These are phyloP conservation scores for Drosophila pseudotakahashii DNA, from an alignment of 2,888 invertebrate species.

Conservation along the genomic window DNA sequence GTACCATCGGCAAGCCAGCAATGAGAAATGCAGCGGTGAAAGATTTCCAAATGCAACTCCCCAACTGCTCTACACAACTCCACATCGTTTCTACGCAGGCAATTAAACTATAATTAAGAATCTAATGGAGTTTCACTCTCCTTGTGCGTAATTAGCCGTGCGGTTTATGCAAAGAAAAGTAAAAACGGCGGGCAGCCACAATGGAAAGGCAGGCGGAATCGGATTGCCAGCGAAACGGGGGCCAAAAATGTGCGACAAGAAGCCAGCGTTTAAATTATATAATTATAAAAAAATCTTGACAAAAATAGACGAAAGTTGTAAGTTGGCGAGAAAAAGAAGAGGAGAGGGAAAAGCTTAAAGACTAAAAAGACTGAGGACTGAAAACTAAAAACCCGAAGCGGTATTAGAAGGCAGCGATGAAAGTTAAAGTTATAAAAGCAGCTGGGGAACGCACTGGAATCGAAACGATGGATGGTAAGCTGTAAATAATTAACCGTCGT, in stretches of 20 bases:
- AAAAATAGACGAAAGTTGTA: constrained; percentile 80
- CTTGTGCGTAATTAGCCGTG: constrained; percentile 69
- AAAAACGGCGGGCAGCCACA: constrained; percentile 60
- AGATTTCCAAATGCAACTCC: constrained; percentile 48
- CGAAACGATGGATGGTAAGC: constrained; percentile 61
- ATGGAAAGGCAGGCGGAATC: constrained; percentile 20
- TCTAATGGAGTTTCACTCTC: constrained; percentile 71
- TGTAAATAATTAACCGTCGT: constrained; percentile 64
- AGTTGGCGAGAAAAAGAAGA: constrained; percentile 28
- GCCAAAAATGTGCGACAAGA: constrained; percentile 36
- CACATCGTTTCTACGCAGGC: constrained; percentile 11
- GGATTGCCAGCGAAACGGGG: constrained; percentile 64
- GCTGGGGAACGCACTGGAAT: constrained; percentile 66
- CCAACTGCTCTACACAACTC: constrained; percentile 10
- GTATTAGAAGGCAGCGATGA: constrained; percentile 73
- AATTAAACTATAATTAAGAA: constrained; percentile 78
- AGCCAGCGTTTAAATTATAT: constrained; percentile 76
- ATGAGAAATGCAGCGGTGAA: constrained; percentile 38
- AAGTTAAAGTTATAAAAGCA: constrained; percentile 78
- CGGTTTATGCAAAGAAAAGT: constrained; percentile 73
- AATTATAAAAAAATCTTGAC: constrained; percentile 80
- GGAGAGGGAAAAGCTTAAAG: constrained; percentile 40
- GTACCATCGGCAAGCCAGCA: no score
- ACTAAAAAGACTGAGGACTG: neutral
- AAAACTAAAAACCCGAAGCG: constrained; percentile 36